Base-by-base conservation (phyloP, 2,797 vertebrate genomes). In the Poeciliopsis gracilis region DNA sequence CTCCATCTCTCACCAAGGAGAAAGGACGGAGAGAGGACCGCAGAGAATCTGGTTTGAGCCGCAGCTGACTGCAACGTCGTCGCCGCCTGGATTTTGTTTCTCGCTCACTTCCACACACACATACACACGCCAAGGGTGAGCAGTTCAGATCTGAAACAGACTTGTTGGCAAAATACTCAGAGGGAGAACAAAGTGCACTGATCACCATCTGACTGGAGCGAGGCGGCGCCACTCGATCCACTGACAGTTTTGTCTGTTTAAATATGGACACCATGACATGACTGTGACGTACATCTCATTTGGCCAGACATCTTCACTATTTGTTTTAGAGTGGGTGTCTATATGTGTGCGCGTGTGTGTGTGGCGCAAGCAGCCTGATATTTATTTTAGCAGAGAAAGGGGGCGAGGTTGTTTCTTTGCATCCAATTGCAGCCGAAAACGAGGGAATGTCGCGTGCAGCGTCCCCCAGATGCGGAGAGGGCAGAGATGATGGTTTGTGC, bases 41-140 rank as follows among this genome's bases (percentile, higher is more conserved):
- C 55, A 91, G 89, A 25, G 93, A 93, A 47, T 43, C 78, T 0
- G 92, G 84, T 72, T 51, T 84, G 47, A 88, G 87, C 86, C 91
- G 91, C 84, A 94, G 94, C 84, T 95, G 93, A 93, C 94, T 94
- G 89, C 86, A 80, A 79, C 85, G 69, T 83, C 80, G n/a, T 72
- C 71, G 18, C 76, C 20, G 67, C 77, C n/a, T 45, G 49, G 80
- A 76, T 55, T 51, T 80, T 77, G 75, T 79, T 51, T 77, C 73
- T 53, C 79, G 67, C 77, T 57, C 76, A 76, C 83, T 18, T 10
- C 33, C 77, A 61, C 76, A 77, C 78, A 75, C 74, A 45, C 55
- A 41, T n/a, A 25, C 55, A 78, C 76, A 25, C 59, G 81, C 67
- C 77, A 79, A 30, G 41, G 84, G 78, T 43, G 84, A 85, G 76